Base-by-base conservation (phyloP, 2,113 vertebrate genomes). In the Tretioscincus oriximinensis region DNA sequence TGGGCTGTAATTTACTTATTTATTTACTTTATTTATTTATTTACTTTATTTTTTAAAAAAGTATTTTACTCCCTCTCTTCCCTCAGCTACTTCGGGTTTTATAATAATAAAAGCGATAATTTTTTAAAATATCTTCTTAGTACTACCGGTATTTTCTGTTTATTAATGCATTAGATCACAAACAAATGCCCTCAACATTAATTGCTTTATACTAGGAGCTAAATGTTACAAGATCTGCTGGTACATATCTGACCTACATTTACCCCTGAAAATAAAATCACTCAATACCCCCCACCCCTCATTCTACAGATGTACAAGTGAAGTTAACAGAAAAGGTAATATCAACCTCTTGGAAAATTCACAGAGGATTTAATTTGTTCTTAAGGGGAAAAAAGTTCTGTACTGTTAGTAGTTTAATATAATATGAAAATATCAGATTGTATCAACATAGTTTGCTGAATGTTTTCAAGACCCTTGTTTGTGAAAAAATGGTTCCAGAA, bases 261-360 rank as follows among this genome's bases (percentile, higher is more conserved):
- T 84, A 82, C 21, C 20, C n/a, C 35, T 68, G 18, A 49, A 73
- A 88, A 88, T 31, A 12, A 73, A 89, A 89, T 90, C 4, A 86
- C 41, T 81, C 69, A 85, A 5, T 41, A 41, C 35, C 35, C 35
- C 35, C 35, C 35, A 41, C 35, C 35, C 22, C 7, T 41, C 22
- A 65, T 3, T 88, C 24, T 75, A 82, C 0, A 0, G 67, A 85
- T 85, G 73, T 75, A 81, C 24, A 72, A 49, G 60, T 63, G 54
- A 82, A 88, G 63, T 11, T 85, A 91, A 91, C 69, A 84, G 61
- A 65, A 84, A 58, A 89, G 91, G 26, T 69, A 75, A 77, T 78
- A 77, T 28, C 60, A 72, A 76, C 20, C 4, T 51, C 10, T 80
- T 91, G 87, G 60, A 74, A 60, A 6, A 88, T 20, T 81, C 35